Base-by-base conservation (phyloP, 2,113 vertebrate genomes). In the Raphicerus campestris region DNA sequence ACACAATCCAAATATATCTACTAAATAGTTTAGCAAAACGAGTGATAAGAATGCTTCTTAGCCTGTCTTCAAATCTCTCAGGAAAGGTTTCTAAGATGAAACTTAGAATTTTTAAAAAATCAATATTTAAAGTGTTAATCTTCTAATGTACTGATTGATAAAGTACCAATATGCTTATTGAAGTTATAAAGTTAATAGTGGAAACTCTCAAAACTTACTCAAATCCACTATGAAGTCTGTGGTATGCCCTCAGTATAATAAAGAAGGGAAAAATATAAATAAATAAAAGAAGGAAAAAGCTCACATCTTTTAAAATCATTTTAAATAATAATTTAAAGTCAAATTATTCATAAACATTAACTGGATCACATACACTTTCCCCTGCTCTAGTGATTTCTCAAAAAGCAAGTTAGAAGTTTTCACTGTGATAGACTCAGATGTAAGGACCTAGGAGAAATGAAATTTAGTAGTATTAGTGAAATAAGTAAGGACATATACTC, bases 311-410 rank as follows among this genome's bases (percentile, higher is more conserved):
- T 85, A 66, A 1, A 73, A 96, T 85, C 20, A 90, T 78, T 94
- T 94, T 7, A 89, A 85, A 53, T 95, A 81, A 90, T 78, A 96
- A 96, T 66, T 94, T 93, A 93, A 93, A 83, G 30, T 94, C 10
- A 94, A 93, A 87, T 80, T 93, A 94, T 83, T 1, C 13, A 73
- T 15, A 94, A 70, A 89, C 83, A 61, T 87, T 93, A 81, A 86
- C 7, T 89, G 35, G 47, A 85, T 82, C 66, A 78, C 61, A 95
- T 70, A 81, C 2, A 78, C 60, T 61, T 78, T 16, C 24, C 42
- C 11, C 30, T 89, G 45, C 28, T 35, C 6, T 93, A 45, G 0
- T 88, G 28, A 94, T 86, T 87, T 94, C 6, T 89, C 35, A 83
- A 58, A 91, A 94, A 81, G n/a, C 28, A 97, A 88, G 20, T 90